These are phyloP conservation scores for Hetaerina titia DNA, from an alignment of 2,888 invertebrate genomes.

Conservation along the genomic window DNA sequence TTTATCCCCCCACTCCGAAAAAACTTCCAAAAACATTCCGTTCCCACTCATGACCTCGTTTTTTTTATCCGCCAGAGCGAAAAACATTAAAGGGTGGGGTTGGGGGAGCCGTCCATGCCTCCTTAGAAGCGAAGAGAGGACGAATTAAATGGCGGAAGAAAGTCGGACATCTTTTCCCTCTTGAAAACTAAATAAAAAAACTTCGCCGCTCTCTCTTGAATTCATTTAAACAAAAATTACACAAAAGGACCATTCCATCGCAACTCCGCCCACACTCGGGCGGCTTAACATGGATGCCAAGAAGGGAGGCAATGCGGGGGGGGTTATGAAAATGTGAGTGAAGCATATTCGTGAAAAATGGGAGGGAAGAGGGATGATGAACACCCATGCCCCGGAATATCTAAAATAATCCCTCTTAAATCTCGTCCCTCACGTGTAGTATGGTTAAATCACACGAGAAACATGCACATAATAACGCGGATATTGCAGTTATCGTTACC, in stretches of 20 bases:
- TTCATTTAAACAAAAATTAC: not conserved
- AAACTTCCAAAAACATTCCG: conserved; percentile 7
- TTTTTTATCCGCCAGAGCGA: not conserved
- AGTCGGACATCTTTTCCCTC: not conserved
- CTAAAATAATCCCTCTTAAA: too few species aligned
- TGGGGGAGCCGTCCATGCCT: too few species aligned
- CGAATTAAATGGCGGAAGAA: not conserved
- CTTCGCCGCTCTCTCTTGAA: not conserved
- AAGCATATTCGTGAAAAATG: not conserved
- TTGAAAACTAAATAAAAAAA: not conserved
- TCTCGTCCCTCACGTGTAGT: too few species aligned
- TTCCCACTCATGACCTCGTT: conserved; percentile 17
- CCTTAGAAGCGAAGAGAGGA: not conserved
- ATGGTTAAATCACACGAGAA: too few species aligned
- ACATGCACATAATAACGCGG: too few species aligned
- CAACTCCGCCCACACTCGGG: too few species aligned
- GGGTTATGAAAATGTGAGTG: not conserved
- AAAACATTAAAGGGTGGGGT: not conserved
- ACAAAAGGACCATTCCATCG: not conserved
- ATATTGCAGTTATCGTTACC: too few species aligned
- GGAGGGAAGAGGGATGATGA: not conserved
- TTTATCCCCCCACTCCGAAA: not conserved
- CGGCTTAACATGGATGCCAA: too few species aligned
- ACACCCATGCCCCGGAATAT: too few species aligned
- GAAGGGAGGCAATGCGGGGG: not conserved